Conservation (phyloP, 2,113 vertebrate genomes). For the Poicephalus meyeri region DNA sequence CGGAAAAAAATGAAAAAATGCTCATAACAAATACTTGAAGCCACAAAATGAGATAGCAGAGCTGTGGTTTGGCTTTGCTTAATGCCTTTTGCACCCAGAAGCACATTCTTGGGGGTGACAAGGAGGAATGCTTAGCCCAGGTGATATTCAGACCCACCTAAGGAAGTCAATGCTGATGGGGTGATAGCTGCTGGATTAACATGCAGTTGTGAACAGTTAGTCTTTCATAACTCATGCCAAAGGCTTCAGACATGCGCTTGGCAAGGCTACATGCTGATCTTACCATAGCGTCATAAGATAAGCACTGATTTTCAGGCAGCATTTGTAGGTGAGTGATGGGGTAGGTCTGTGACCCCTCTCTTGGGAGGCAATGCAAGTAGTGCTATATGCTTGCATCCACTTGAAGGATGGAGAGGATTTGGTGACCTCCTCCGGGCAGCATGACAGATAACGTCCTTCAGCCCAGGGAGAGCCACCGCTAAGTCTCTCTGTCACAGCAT, state of each 20-base stretch:
- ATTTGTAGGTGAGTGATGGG: background rate
- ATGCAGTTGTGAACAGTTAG: background rate
- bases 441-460: background rate
- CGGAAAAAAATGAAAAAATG: background rate
- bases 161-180: background rate
- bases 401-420: background rate
- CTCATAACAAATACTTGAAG: background rate
- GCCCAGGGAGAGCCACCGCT: background rate
- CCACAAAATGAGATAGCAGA: background rate
- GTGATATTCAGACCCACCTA: background rate
- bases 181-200: background rate
- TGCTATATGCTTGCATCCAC: background rate
- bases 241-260: rapidly evolving
- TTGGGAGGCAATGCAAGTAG: background rate
- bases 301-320: background rate
- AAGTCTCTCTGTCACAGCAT: background rate
- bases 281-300: rapidly evolving
- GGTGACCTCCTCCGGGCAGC: background rate
- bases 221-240: background rate
- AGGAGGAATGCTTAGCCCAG: background rate
- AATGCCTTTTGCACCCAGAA: background rate
- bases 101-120: background rate
- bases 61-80: conserved; percentile 32
- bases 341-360: background rate
- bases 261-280: background rate